Base-by-base conservation (phyloP, 2,113 vertebrate species). In the Epinephelus cyanopodus region DNA sequence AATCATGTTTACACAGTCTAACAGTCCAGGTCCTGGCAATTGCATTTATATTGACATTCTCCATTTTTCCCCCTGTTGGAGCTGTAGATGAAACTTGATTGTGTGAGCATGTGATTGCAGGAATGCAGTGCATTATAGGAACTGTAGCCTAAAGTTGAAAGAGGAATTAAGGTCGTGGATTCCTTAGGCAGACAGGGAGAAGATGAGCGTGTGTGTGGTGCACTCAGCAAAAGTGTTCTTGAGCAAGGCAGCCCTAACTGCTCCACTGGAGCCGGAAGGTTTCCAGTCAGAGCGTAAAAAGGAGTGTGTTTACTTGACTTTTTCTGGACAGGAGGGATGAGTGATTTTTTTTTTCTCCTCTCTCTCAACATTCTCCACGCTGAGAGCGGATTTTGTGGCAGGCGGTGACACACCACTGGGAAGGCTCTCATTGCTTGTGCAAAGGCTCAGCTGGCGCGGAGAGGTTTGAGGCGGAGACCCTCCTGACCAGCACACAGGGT, bases 401-500 rank as follows among this genome's bases (percentile, higher is more conserved):
- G 37, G 23, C 64, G 8, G 60, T 58, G 74, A 17, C 56, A 3
- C 3, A 23, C 61, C 6, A 77, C 78, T 69, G 25, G 64, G 45
- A 39, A 45, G 66, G 42, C 53, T 56, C 52, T 12, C 0, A 48
- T 33, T 75, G 82, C 57, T 58, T 33, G 70, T 50, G 47, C 61
- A 39, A 23, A 15, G 9, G 50, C 70, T 81, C 71, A 60, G 60
- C 37, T 3, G 12, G 72, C 52, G 69, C 11, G 61, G 54, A 29
- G 33, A 78, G 75, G 27, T 83, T 50, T 73, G 68, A 81, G 79
- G 79, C 67, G 82, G 82, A 70, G 61, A 84, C 68, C 69, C 76
- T 75, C 13, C 54, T 81, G 89, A 85, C 90, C 87, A 60, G 65
- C 79, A 1, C 89, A 9, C 81, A 76, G 89, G 91, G 92, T 90